Base-by-base conservation (phyloP, 2,888 invertebrate genomes). In the Idaea straminata region DNA sequence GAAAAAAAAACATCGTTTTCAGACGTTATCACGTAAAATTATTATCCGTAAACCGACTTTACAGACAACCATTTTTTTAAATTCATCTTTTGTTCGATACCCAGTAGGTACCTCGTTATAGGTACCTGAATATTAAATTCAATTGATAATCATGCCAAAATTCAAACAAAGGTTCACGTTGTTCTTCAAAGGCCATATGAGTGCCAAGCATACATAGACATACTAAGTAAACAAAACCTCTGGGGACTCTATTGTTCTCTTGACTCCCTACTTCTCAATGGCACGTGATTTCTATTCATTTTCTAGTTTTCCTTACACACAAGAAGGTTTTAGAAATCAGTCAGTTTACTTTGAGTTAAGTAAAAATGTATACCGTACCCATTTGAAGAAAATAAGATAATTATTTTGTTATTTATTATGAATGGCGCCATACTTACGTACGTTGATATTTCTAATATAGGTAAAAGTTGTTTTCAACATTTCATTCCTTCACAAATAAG, bases 261-360 rank as follows among this genome's bases (percentile, higher is more conserved):
- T 66, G 63, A 66, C 62, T 65, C 71, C 62, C 71, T 47, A 71
- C 73, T 74, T 77, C 74, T 75, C 75, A 72, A 76, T 73, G 75
- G 71, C 69, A 81, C 78, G 78, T 82, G 82, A 84, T 86, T 84
- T 81, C 83, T 82, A 81, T 80, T 83, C 79, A 74, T 77, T 82
- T 79, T 78, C 76, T 74, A 75, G 74, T 78, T 83, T 83, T 80
- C 80, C 78, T 80, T 77, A 47, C 47, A 10, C 47, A 13, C 13
- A 47, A 13, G 47, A 10, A 47, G 47, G 47, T 47, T 47, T 47
- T 47, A 6, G 47, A 47, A 10, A 47, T 47, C 25, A 36, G 6
- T 36, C 10, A 36, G 10, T 7, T 36, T 10, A 36, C 36, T 36
- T 36, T 36, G 47, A 10, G 6, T 47, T 10, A 47, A 10, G 5